phyloP scores from a whole-genome alignment of 2,888 invertebrate species.

The Synergus gifuensis region DNA sequence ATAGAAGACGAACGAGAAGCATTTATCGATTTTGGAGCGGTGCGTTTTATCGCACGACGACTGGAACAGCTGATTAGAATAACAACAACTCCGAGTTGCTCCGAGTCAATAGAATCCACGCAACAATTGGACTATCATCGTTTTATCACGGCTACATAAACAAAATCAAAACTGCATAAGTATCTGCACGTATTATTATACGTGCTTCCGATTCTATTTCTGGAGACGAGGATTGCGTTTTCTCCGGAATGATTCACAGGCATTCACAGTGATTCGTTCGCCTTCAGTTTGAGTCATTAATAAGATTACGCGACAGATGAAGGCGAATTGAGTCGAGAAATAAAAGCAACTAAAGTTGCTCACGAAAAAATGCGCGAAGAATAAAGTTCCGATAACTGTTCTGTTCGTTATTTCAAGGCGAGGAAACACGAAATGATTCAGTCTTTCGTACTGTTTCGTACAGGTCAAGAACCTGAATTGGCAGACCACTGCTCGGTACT shows the following conservation, averaged over 20 bases:
- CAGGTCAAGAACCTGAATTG: conserved; percentile 59
- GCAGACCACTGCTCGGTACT: conserved; percentile 17
- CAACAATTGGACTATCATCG: conserved; percentile 3
- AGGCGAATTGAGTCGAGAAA: conserved; percentile 17
- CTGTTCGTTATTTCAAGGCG: conserved; percentile 24
- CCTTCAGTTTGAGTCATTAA: conserved; percentile 20
- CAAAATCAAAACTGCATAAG: conserved; percentile 24
- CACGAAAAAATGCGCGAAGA: neutral
- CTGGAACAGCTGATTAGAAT: conserved; percentile 41
- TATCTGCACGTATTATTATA: neutral
- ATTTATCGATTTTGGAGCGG: conserved; percentile 38
- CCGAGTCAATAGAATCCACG: conserved; percentile 26
- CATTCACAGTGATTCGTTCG: conserved; percentile 8
- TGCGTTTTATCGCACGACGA: conserved; percentile 34
- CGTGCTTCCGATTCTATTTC: conserved; percentile 36
- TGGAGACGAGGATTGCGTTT: neutral
- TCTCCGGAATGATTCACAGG: conserved; percentile 9
- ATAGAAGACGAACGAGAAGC: conserved; percentile 38
- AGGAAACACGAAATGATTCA: conserved; percentile 25
- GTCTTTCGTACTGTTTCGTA: conserved; percentile 32
- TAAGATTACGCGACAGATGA: conserved; percentile 19
- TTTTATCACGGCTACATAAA: conserved; percentile 25
- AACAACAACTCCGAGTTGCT: conserved; percentile 31
- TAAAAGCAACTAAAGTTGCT: conserved; percentile 9
- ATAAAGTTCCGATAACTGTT: conserved; percentile 17